Base-by-base conservation (phyloP, 2,113 vertebrate species). In the Mobula birostris region DNA sequence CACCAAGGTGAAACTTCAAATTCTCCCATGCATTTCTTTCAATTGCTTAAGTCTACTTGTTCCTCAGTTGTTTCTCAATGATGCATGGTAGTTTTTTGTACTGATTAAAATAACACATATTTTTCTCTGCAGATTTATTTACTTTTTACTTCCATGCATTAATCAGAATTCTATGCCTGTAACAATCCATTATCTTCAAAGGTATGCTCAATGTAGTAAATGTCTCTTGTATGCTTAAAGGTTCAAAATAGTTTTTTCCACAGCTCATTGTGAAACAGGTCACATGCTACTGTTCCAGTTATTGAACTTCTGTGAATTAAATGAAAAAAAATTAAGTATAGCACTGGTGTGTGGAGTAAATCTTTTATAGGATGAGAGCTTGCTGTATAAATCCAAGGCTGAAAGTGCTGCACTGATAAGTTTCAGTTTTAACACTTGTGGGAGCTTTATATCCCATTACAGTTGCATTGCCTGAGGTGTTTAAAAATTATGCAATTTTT, bases 201-300 rank as follows among this genome's bases (percentile, higher is more conserved):
- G 91, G 9, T 74, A 32, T n/a, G 17, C 63, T 90, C 7, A 93
- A 93, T 74, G 8, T 93, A 14, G 36, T 93, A 74, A 93, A 93
- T 93, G 12, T 27, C 11, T 56, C 32, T 56, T 27, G 74, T 15
- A 93, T 48, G 40, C 56, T 93, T 76, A 74, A 93, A 56, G 36
- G 70, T 93, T 93, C 91, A 93, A 24, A 93, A 56, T 76, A 93
- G 74, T 74, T 74, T 93, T 40, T 48, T 93, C 5, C 27, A 5
- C 40, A 63, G 40, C 90, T 40, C 72, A 72, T 92, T 88, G 36
- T 92, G 63, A 92, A 92, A 72, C 70, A 27, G 15, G 70, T 40
- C 70, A 48, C 91, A 92, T 40, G 90, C 88, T 72, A 32, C 91
- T 93, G 11, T 74, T 56, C 91, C 91, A 74, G 70, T 93, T 74